These are phyloP conservation scores for Dermochelys coriacea DNA, from an alignment of 2,797 vertebrate genomes.

Conservation along the genomic window DNA sequence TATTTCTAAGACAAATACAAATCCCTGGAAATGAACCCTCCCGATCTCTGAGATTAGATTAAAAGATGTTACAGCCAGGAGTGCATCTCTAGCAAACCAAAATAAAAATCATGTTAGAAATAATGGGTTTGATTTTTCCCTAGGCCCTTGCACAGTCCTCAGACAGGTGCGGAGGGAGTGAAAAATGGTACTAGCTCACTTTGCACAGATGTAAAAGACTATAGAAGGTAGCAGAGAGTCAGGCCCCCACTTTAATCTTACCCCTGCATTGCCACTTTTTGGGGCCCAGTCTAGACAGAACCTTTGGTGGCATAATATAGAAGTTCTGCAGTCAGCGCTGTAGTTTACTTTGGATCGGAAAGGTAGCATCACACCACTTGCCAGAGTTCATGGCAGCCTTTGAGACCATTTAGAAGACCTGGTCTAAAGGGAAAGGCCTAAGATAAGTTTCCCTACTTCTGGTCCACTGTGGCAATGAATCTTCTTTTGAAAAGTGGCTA, in stretches of 20 bases:
- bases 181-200: not conserved
- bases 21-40: not conserved
- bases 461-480: not conserved
- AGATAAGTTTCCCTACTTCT: not conserved
- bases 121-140: not conserved
- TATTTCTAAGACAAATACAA: rapidly evolving
- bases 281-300: not conserved
- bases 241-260: not conserved
- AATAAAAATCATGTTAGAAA: not conserved
- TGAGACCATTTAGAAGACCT: not conserved
- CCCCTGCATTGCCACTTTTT: not conserved
- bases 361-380: too few species aligned
- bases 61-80: not conserved
- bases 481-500: not conserved
- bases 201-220: not conserved
- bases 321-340: too few species aligned
- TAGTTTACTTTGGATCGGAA: not conserved
- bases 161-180: not conserved
- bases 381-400: not conserved
- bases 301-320: not conserved
- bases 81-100: not conserved
- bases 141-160: not conserved
- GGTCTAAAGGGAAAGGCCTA: not conserved
- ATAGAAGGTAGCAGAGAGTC: not conserved
- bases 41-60: not conserved